Evolutionary conservation across 2,797 vertebrate genomes (phyloP), one percentile per base, ranked within the genome.

Genomic region (Danio choprae): DNA sequence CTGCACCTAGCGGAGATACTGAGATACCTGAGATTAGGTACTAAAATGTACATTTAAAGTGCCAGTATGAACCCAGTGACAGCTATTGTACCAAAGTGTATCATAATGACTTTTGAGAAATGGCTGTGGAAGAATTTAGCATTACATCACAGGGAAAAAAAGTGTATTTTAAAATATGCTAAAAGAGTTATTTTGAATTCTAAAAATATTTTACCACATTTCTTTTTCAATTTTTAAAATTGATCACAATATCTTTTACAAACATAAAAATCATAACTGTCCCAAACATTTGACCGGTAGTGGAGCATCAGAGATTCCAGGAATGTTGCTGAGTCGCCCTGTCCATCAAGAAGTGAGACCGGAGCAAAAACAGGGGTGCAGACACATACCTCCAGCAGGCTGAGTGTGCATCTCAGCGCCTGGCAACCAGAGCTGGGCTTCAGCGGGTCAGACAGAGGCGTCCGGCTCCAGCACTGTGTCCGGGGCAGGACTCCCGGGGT

Each of bases 401-500:
- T 92, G 94, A 95, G 95, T 95, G 95, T 95, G 95, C 92, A 87
- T 92, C 96, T 96, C 94, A 97, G 96, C 95, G 93, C 97, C 96
- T 96, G 96, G 97, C 97, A 98, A 98, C 97, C 92, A 86, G 89
- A 85, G 93, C 81, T 87, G 90, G 93, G 90, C 93, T 96, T 92
- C 76, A 62, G 93, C 90, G 93, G 97, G 95, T 96, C 94, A 94
- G 94, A 92, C 90, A 92, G 94, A 95, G 95, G 95, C 95, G 94
- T 96, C 50, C 74, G 96, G 92, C 94, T 96, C 95, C 96, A 93
- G 94, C 91, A 91, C 93, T 92, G 94, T 94, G 96, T 92, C 93
- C 94, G 94, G 95, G 95, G 95, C 91, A 95, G 92, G 94, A 92
- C 94, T 97, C 96, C 92, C 92, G 87, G 91, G 95, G 94, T 94